Conservation (phyloP, 2,888 invertebrate species). For the Orthosia gothica region DNA sequence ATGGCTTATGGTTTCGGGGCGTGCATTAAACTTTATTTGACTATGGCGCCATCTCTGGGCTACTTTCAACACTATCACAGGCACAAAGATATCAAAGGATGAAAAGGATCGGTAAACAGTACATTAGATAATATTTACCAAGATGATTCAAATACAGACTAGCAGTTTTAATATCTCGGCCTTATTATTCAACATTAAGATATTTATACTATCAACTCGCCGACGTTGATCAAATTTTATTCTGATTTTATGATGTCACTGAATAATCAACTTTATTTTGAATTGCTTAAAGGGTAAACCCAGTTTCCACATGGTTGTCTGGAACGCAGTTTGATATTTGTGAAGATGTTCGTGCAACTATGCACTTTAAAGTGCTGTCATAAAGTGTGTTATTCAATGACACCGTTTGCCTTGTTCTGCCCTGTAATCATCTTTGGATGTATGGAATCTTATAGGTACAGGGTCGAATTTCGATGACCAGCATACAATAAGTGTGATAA, state of each 20-base stretch:
- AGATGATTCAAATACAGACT: constrained; percentile 57
- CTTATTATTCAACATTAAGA: constrained; percentile 43
- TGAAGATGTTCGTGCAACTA: not conserved
- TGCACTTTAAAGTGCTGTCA: not conserved
- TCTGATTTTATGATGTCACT: constrained; percentile 4
- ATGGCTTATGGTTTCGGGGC: not conserved
- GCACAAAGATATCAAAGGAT: too few species aligned
- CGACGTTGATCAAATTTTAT: constrained; percentile 41
- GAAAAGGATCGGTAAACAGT: constrained; percentile 22
- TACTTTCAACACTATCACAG: not conserved
- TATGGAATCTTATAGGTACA: not conserved
- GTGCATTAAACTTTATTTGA: not conserved
- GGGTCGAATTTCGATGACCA: not conserved
- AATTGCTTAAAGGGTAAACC: not conserved
- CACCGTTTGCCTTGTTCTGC: not conserved
- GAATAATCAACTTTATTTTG: constrained; percentile 11
- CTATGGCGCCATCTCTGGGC: not conserved
- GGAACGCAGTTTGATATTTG: not conserved
- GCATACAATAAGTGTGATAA: too few species aligned
- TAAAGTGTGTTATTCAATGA: constrained; percentile 15
- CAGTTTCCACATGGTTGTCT: too few species aligned
- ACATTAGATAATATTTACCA: constrained; percentile 32
- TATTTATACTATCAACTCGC: constrained; percentile 36
- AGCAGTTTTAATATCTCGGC: constrained; percentile 54
- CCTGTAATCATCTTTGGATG: not conserved